Conservation (phyloP, 2,888 invertebrate genomes). For the Prosapia bicincta region DNA sequence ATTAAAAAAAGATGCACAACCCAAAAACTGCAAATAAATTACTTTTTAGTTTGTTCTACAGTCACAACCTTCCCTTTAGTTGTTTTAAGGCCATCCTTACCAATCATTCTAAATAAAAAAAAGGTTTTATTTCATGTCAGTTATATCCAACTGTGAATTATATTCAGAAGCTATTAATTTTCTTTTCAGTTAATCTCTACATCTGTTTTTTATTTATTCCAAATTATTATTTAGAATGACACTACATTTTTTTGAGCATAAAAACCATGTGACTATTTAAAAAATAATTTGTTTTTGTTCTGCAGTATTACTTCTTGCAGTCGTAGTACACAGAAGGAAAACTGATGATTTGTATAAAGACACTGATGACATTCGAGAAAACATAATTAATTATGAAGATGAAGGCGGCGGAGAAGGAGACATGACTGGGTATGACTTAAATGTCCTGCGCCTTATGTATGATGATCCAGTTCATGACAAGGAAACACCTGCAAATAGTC, state of each 20-base stretch:
- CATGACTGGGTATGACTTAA: conserved; percentile 82
- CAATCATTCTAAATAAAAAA: too few species aligned
- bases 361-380: conserved; percentile 94
- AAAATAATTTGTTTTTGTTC: conserved; percentile 40
- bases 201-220: background rate
- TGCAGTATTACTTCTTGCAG: conserved; percentile 77
- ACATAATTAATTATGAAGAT: conserved; percentile 96
- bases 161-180: too few species aligned
- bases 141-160: too few species aligned
- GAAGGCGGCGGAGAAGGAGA: conserved; percentile 99
- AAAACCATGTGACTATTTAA: background rate
- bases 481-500: conserved; percentile 33
- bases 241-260: conserved; percentile 29
- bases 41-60: too few species aligned
- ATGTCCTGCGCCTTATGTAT: conserved; percentile 67
- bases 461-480: conserved; percentile 47
- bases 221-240: background rate
- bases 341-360: conserved; percentile 87
- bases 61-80: too few species aligned
- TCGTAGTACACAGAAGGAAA: conserved; percentile 82
- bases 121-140: too few species aligned
- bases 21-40: too few species aligned
- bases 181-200: background rate
- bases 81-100: too few species aligned
- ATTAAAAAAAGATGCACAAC: too few species aligned